phyloP scores from a whole-genome alignment of 2,113 vertebrate species.

The Amphiprion ocellaris region DNA sequence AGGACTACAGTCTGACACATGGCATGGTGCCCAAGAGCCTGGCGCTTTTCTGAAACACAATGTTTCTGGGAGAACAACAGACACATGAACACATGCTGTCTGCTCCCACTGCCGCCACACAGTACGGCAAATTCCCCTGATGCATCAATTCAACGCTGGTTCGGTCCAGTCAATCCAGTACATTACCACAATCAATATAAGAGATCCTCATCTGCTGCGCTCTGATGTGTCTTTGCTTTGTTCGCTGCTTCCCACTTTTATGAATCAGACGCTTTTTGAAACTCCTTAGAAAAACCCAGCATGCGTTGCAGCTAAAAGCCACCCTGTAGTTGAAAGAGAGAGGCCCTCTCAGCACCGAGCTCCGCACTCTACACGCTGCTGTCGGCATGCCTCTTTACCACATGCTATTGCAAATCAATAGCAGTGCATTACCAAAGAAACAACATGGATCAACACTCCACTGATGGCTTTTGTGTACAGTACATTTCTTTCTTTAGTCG shows the following conservation, averaged over 20 bases:
- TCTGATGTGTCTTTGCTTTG: constrained; percentile 50
- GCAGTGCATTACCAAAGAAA: constrained; percentile 45
- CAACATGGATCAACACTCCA: constrained; percentile 34
- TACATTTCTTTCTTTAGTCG: constrained; percentile 48
- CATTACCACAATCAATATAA: constrained; percentile 62
- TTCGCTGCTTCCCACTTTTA: constrained; percentile 52
- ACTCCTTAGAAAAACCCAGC: constrained; percentile 52
- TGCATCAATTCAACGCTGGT: constrained; percentile 5
- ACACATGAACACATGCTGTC: neutral
- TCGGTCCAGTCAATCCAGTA: constrained; percentile 52
- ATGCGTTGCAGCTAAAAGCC: constrained; percentile 64
- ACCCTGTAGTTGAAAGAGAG: constrained; percentile 49
- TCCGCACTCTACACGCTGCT: constrained; percentile 30
- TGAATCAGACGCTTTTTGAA: constrained; percentile 61
- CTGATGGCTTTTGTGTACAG: constrained; percentile 49
- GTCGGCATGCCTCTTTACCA: constrained; percentile 63
- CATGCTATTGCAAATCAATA: constrained; percentile 53
- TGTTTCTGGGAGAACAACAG: neutral
- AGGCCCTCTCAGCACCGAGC: constrained; percentile 44
- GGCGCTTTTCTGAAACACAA: too few relatives aligned
- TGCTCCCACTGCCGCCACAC: neutral
- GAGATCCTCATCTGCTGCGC: constrained; percentile 48
- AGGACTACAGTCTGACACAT: constrained; percentile 82
- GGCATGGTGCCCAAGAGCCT: constrained; percentile 81
- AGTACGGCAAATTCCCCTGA: constrained; percentile 14